phyloP scores from a whole-genome alignment of 2,113 vertebrate species.

The Lates calcarifer region DNA sequence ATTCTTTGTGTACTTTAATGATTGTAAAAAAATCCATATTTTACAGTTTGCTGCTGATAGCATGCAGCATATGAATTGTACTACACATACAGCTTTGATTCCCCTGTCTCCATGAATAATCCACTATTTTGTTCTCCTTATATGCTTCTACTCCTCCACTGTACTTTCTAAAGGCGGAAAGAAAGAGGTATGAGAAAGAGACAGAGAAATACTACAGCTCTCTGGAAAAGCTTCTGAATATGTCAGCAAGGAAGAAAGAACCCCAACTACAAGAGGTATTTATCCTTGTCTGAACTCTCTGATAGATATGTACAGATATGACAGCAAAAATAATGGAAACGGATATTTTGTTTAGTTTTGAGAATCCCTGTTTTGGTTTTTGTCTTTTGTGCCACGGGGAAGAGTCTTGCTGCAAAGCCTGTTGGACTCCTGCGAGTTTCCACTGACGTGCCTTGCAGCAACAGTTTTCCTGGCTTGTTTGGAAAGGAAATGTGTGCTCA shows the following conservation, averaged over 20 bases:
- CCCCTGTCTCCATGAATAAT: neutral
- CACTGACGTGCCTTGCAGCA: constrained; percentile 60
- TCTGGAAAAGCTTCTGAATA: constrained; percentile 94
- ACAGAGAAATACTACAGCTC: constrained; percentile 98
- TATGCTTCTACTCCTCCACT: neutral
- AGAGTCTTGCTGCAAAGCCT: constrained; percentile 33
- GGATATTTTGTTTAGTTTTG: constrained; percentile 47
- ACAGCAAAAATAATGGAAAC: constrained; percentile 15
- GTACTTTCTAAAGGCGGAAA: constrained; percentile 87
- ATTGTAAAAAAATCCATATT: neutral
- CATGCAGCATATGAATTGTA: neutral
- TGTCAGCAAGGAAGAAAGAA: constrained; percentile 98
- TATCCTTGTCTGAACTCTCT: constrained; percentile 20
- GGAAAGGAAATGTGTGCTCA: constrained; percentile 67
- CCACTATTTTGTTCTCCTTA: neutral
- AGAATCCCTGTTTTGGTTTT: constrained; percentile 44
- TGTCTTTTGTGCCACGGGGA: constrained; percentile 22
- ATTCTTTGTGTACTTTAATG: neutral
- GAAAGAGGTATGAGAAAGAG: constrained; percentile 98
- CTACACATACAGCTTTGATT: neutral
- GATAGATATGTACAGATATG: constrained; percentile 12
- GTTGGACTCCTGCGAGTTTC: constrained; percentile 53
- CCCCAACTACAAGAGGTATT: constrained; percentile 95
- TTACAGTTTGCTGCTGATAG: neutral
- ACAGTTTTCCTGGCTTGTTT: constrained; percentile 70